Evolutionary conservation across 2,113 vertebrate species (phyloP).

Genomic region (Charadrius vociferus): DNA sequence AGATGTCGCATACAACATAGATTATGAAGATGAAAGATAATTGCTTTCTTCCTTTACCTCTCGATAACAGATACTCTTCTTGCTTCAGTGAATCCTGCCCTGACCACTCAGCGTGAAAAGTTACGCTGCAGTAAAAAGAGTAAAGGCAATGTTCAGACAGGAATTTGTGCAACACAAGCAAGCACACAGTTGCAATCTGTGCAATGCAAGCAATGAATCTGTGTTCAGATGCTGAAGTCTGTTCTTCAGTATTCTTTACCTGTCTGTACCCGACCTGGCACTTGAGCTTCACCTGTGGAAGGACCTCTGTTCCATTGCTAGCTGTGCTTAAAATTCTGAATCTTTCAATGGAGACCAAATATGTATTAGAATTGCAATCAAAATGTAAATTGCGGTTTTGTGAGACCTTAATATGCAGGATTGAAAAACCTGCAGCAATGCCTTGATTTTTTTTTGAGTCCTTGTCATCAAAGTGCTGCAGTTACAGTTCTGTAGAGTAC

Average conservation of each 20-base stretch:
- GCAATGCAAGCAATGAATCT: neutral
- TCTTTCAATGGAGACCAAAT: neutral
- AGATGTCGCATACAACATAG: neutral
- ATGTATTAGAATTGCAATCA: neutral
- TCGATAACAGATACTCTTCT: neutral
- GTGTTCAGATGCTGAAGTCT: neutral
- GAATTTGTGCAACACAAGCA: neutral
- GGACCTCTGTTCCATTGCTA: neutral
- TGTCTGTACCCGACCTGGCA: neutral
- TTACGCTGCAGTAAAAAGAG: neutral
- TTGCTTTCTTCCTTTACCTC: neutral
- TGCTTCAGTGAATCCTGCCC: neutral
- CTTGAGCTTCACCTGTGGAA: neutral
- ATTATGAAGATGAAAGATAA: neutral
- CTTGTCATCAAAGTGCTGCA: neutral
- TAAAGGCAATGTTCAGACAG: neutral
- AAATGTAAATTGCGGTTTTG: neutral
- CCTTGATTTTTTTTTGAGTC: neutral
- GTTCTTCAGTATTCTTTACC: neutral
- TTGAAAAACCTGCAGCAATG: neutral
- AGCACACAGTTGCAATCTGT: neutral
- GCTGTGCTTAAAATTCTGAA: neutral
- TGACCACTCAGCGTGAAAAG: neutral
- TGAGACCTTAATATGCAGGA: neutral
- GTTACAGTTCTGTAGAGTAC: neutral